These are phyloP conservation scores for Archivesica marissinica DNA, from an alignment of 1,140 invertebrate species.

Conservation along the genomic window DNA sequence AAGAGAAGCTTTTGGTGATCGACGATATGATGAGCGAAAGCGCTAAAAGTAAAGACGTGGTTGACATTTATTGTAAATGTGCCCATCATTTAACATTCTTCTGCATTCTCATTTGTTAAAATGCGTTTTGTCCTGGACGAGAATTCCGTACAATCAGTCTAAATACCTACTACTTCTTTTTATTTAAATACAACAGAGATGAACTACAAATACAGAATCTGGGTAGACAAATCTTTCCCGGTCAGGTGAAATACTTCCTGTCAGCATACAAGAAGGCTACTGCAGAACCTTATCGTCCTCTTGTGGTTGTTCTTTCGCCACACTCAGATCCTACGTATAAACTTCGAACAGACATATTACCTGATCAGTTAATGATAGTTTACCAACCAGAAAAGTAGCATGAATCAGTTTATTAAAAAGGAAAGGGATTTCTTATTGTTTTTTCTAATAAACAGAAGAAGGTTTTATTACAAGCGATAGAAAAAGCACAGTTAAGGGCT, in stretches of 20 bases:
- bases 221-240: conserved; percentile 24
- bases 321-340: conserved; percentile 48
- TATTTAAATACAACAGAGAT: conserved; percentile 48
- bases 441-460: conserved; percentile 41
- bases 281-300: conserved; percentile 20
- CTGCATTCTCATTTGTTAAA: conserved; percentile 20
- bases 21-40: conserved; percentile 37
- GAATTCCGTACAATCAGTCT: conserved; percentile 42
- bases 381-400: conserved; percentile 39
- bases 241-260: conserved; percentile 35
- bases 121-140: not conserved
- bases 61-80: conserved; percentile 24
- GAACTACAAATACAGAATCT: conserved; percentile 51
- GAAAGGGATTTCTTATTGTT: conserved; percentile 30
- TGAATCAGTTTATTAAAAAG: conserved; percentile 32
- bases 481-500: conserved; percentile 45
- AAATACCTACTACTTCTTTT: conserved; percentile 45
- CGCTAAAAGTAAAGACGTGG: not conserved
- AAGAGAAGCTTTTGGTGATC: conserved; percentile 36
- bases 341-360: conserved; percentile 40
- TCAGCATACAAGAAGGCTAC: conserved; percentile 43
- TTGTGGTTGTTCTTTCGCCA: conserved; percentile 38
- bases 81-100: not conserved
- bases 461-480: conserved; percentile 27
- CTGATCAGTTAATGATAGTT: conserved; percentile 42